These are phyloP conservation scores for Lasioglossum morio DNA, from an alignment of 2,888 invertebrate species.

Conservation along the genomic window DNA sequence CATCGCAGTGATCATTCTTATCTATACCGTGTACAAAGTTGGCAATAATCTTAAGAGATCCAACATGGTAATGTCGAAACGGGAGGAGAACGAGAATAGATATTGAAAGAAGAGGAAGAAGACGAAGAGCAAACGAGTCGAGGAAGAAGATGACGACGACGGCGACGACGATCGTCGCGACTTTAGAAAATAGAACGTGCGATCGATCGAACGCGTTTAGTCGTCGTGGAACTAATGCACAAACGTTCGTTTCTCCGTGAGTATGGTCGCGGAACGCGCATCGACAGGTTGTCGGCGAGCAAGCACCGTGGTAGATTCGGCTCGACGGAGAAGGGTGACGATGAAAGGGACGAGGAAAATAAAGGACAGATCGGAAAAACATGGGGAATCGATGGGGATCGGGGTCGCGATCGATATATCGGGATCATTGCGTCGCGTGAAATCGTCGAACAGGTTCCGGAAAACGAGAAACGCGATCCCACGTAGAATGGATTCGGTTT, in stretches of 20 bases:
- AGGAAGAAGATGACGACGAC: neutral
- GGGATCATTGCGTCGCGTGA: constrained; percentile 19
- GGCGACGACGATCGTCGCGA: constrained; percentile 69
- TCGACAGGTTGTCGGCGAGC: neutral
- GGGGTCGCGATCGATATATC: constrained; percentile 38
- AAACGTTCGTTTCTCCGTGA: constrained; percentile 76
- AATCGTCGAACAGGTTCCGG: neutral
- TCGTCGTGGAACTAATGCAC: constrained; percentile 81
- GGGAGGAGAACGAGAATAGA: constrained; percentile 16
- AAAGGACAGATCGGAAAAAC: neutral
- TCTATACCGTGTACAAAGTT: constrained; percentile 84
- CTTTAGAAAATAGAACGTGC: constrained; percentile 79
- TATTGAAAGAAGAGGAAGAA: neutral
- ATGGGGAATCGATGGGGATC: constrained; percentile 22
- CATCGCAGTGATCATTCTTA: constrained; percentile 28
- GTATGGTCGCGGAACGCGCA: constrained; percentile 41
- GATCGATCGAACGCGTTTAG: constrained; percentile 84
- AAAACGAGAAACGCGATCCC: neutral
- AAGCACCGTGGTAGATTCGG: neutral
- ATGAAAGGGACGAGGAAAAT: neutral
- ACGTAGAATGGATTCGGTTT: neutral
- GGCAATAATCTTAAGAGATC: constrained; percentile 84
- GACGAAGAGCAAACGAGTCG: neutral
- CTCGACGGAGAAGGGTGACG: neutral
- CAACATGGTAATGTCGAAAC: constrained; percentile 81